These are phyloP conservation scores for Lophura nycthemera DNA, from an alignment of 2,113 vertebrate genomes.

Conservation along the genomic window DNA sequence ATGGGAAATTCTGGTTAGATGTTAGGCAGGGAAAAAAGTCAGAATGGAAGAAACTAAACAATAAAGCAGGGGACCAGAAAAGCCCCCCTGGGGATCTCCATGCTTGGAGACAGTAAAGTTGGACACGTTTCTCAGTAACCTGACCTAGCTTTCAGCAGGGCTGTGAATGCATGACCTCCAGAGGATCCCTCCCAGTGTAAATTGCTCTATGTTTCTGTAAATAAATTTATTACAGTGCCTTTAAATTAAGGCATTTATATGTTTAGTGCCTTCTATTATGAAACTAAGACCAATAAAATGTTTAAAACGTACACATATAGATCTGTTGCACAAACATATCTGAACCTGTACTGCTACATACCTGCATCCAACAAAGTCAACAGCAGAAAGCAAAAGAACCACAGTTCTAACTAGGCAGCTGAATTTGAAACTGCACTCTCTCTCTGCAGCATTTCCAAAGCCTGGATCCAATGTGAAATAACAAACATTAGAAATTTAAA, in stretches of 20 bases:
- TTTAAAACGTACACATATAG: not conserved
- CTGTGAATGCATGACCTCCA: not conserved
- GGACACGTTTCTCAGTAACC: not conserved
- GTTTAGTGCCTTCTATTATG: not conserved
- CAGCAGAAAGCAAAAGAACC: not conserved
- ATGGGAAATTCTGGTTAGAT: not conserved
- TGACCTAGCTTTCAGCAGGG: not conserved
- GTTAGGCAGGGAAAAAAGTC: not conserved
- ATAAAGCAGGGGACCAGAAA: not conserved
- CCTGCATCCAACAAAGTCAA: not conserved
- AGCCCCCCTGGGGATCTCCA: not conserved
- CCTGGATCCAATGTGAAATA: not conserved
- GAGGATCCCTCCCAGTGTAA: not conserved
- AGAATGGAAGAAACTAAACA: not conserved
- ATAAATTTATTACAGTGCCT: not conserved
- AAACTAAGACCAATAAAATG: not conserved
- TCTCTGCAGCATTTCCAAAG: not conserved
- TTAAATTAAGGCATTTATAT: not conserved
- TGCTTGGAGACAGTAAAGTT: not conserved
- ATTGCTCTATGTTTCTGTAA: not conserved
- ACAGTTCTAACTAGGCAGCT: not conserved
- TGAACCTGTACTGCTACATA: not conserved
- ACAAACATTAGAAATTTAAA: not conserved
- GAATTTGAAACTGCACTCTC: not conserved
- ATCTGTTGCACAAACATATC: not conserved